These are phyloP conservation scores for Chloromyia formosa DNA, from an alignment of 2,888 invertebrate species.

Conservation along the genomic window DNA sequence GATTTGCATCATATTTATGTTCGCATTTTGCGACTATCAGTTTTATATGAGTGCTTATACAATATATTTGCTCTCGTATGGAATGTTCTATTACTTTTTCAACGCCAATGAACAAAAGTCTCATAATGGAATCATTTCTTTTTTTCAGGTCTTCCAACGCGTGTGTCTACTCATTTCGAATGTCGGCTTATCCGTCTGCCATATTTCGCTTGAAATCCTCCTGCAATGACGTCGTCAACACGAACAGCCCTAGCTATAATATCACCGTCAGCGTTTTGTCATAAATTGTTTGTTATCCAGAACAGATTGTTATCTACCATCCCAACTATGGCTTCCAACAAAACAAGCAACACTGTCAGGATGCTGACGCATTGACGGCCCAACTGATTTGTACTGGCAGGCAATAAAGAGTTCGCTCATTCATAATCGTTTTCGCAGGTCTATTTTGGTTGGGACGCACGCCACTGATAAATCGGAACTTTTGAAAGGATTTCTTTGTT, in stretches of 20 bases:
- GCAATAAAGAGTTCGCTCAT: slow-evolving; percentile 45
- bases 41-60: too few relatives aligned
- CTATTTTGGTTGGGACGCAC: slow-evolving; percentile 31
- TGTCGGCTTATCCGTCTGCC: neutral
- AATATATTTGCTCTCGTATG: too few relatives aligned
- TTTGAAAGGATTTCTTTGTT: slow-evolving; percentile 16
- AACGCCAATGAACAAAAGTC: too few relatives aligned
- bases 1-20: too few relatives aligned
- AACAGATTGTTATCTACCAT: slow-evolving; percentile 42
- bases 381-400: slow-evolving; percentile 5
- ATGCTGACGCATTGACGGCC: slow-evolving; percentile 47
- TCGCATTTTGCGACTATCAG: too few relatives aligned
- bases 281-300: slow-evolving; percentile 46
- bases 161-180: neutral
- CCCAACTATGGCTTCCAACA: slow-evolving; percentile 19
- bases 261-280: slow-evolving; percentile 39
- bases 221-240: slow-evolving; percentile 43
- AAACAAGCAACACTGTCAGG: slow-evolving; percentile 11
- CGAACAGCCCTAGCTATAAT: slow-evolving; percentile 29
- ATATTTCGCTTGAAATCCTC: slow-evolving; percentile 27
- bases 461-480: slow-evolving; percentile 38
- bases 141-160: neutral
- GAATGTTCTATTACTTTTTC: too few relatives aligned
- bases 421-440: slow-evolving; percentile 37
- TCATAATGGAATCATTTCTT: neutral